Percentiles rank a stretch among this genome's conserved stretches.
Conservation (phyloP, 2,113 vertebrate genomes). For the Calypte anna region DNA sequence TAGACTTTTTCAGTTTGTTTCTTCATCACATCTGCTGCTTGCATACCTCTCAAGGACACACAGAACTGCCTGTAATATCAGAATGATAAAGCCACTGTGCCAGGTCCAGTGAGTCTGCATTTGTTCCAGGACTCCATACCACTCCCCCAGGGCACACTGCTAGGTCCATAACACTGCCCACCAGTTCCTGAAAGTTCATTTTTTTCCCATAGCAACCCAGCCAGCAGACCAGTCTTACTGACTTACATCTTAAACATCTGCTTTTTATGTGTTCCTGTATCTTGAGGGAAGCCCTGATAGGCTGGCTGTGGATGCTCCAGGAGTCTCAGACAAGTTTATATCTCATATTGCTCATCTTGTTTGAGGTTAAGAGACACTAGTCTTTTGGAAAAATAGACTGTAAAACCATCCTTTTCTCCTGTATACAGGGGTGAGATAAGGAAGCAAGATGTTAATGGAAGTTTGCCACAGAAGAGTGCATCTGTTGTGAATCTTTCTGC, state of each 20-base stretch:
- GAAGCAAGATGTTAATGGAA: slow-evolving; percentile 40
- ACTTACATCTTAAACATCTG: background rate
- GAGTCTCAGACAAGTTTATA: background rate
- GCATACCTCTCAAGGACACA: background rate
- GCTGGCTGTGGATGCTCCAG: background rate
- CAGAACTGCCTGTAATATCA: background rate
- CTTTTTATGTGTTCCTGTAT: background rate
- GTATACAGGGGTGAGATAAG: background rate
- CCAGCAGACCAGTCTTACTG: rapidly evolving
- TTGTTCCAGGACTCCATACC: background rate
- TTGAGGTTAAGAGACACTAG: background rate
- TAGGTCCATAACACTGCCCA: background rate
- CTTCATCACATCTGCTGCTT: background rate
- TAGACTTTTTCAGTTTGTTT: background rate
- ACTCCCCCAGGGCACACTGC: background rate
- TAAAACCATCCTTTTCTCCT: background rate
- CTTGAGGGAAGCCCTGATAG: background rate
- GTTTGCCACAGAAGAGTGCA: background rate
- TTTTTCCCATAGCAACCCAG: background rate
- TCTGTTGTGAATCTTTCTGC: background rate
- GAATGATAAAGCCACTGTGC: background rate
- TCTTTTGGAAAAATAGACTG: rapidly evolving
- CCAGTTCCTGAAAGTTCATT: background rate
- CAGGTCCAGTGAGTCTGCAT: background rate
- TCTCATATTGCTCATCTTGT: background rate